A percentile compares a stretch with the other conserved stretches of the same genome.
These are phyloP conservation scores for Gallinago jamesoni DNA, from an alignment of 2,113 vertebrate species.

Conservation along the genomic window DNA sequence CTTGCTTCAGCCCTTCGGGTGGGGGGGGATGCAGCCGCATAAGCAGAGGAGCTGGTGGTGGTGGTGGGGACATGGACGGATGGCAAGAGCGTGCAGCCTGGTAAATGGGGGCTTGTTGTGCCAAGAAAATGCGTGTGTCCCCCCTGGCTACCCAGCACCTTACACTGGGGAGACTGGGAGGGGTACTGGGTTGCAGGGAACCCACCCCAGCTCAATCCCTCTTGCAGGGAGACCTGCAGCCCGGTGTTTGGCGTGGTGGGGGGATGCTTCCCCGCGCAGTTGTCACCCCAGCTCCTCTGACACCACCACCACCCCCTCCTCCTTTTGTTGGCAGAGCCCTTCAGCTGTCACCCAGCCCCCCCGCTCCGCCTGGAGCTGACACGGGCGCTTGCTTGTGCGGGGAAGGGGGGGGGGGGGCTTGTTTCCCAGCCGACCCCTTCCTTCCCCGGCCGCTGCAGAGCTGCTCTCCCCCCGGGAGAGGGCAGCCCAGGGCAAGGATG, in stretches of 20 bases:
- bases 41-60: rapidly evolving
- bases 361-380: neutral
- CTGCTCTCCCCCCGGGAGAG: neutral
- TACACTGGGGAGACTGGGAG: rapidly evolving
- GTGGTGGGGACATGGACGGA: too few species aligned
- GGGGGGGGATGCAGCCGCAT: rapidly evolving
- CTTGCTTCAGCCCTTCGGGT: neutral
- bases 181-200: neutral
- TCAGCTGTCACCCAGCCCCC: neutral
- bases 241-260: neutral
- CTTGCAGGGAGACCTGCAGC: neutral
- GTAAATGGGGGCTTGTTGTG: neutral
- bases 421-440: neutral
- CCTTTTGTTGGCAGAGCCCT: neutral
- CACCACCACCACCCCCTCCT: neutral
- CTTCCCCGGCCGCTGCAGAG: neutral
- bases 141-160: neutral
- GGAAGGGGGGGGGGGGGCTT: neutral
- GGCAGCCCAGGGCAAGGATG: neutral
- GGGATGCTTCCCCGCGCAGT: neutral
- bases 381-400: neutral
- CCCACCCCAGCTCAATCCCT: neutral
- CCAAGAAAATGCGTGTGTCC: neutral
- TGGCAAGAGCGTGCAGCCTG: rapidly evolving
- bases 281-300: neutral